A percentile compares a stretch with the other conserved stretches of the same genome.
These are phyloP conservation scores for Phoenoteleia sp. DNA, from an alignment of 2,888 invertebrate genomes.

Conservation along the genomic window DNA sequence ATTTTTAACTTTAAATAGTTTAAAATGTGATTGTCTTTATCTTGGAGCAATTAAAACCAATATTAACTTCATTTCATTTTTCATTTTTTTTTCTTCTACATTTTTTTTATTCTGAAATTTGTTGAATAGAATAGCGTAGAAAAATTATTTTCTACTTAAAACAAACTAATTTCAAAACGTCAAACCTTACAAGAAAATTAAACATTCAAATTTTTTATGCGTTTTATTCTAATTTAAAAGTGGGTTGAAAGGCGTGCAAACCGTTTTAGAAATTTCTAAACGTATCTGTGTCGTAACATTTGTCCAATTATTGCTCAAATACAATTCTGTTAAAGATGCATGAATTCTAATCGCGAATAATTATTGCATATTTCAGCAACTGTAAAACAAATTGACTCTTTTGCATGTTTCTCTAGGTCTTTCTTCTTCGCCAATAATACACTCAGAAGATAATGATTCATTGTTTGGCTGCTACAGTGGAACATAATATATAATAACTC, in stretches of 20 bases:
- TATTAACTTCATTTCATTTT: too few relatives aligned
- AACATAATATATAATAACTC: slow-evolving; percentile 56
- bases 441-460: slow-evolving; percentile 50
- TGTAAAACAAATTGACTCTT: slow-evolving; percentile 11
- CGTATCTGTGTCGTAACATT: background rate
- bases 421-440: slow-evolving; percentile 8
- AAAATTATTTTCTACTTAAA: too few relatives aligned
- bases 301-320: background rate
- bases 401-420: slow-evolving; percentile 1
- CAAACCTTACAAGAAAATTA: background rate
- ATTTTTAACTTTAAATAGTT: too few relatives aligned
- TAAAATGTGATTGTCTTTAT: too few relatives aligned
- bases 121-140: too few relatives aligned
- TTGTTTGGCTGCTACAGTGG: slow-evolving; percentile 38
- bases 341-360: background rate
- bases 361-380: background rate
- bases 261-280: background rate
- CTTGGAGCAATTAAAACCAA: too few relatives aligned
- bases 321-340: background rate
- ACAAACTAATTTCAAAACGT: too few relatives aligned
- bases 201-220: background rate
- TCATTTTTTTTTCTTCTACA: too few relatives aligned
- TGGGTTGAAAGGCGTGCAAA: background rate
- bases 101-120: too few relatives aligned
- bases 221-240: too few relatives aligned